These are phyloP conservation scores for Meloidogyne chitwoodi DNA, from an alignment of 1,140 invertebrate species.

Conservation along the genomic window DNA sequence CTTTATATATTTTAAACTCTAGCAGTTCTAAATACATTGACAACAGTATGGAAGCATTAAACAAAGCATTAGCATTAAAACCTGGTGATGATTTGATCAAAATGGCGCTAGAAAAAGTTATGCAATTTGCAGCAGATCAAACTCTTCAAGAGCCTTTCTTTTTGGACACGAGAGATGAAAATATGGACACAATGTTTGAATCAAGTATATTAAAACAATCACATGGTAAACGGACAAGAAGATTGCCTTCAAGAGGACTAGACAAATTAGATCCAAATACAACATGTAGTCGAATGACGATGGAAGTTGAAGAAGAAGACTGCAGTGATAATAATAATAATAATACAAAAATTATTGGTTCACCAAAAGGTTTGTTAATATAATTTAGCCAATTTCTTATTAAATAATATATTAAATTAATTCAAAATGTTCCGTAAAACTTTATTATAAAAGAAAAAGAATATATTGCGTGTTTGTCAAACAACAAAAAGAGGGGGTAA, in stretches of 20 bases:
- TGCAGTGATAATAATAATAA: neutral
- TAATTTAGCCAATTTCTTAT: too few relatives aligned
- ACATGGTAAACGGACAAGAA: neutral
- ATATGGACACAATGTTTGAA: neutral
- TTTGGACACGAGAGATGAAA: neutral
- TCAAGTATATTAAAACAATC: neutral
- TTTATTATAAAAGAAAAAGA: too few relatives aligned
- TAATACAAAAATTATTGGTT: neutral
- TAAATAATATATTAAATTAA: too few relatives aligned
- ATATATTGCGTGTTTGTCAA: too few relatives aligned
- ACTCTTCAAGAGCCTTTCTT: neutral
- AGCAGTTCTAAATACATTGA: neutral
- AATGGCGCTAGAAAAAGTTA: conserved; percentile 17
- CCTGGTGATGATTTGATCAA: conserved; percentile 32
- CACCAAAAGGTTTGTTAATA: neutral
- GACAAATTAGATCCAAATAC: neutral
- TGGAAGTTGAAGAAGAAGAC: neutral
- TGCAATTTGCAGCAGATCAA: conserved; percentile 1
- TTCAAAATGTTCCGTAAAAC: too few relatives aligned
- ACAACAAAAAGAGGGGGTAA: too few relatives aligned
- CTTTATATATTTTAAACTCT: neutral
- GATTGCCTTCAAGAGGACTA: neutral
- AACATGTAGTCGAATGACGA: neutral
- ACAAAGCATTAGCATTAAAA: conserved; percentile 39
- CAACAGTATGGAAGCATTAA: conserved; percentile 36